Conservation (phyloP, 2,797 vertebrate species). For the Chiloscyllium punctatum region DNA sequence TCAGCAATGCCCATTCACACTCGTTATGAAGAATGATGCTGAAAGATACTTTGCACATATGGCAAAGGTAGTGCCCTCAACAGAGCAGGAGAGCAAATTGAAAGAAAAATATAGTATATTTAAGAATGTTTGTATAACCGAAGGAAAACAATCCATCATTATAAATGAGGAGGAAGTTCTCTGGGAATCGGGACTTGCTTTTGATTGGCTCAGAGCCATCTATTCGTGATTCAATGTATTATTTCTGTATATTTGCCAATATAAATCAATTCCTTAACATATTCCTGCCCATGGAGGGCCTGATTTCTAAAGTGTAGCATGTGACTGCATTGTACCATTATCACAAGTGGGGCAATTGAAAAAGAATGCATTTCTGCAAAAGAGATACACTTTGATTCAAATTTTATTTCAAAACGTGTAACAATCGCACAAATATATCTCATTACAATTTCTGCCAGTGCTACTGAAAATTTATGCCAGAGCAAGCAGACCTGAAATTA, state of each 20-base stretch:
- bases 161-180: background rate
- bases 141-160: slow-evolving; percentile 3
- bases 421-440: background rate
- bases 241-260: background rate
- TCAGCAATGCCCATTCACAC: background rate
- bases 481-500: background rate
- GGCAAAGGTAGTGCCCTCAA: background rate
- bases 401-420: background rate
- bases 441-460: background rate
- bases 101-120: slow-evolving; percentile 1
- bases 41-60: background rate
- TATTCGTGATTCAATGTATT: slow-evolving; percentile 9
- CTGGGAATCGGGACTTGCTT: background rate
- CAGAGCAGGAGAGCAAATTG: background rate
- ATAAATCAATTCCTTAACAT: slow-evolving; percentile 20
- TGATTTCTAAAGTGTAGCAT: background rate
- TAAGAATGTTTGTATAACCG: slow-evolving; percentile 5
- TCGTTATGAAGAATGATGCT: background rate
- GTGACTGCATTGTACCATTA: background rate
- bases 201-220: background rate
- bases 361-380: background rate
- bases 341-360: background rate
- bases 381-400: background rate
- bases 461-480: background rate
- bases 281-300: background rate